A percentile compares a stretch with the other conserved stretches of the same genome.
Evolutionary conservation across 2,888 invertebrate genomes (phyloP).

Genomic region (Eudemis profundana): DNA sequence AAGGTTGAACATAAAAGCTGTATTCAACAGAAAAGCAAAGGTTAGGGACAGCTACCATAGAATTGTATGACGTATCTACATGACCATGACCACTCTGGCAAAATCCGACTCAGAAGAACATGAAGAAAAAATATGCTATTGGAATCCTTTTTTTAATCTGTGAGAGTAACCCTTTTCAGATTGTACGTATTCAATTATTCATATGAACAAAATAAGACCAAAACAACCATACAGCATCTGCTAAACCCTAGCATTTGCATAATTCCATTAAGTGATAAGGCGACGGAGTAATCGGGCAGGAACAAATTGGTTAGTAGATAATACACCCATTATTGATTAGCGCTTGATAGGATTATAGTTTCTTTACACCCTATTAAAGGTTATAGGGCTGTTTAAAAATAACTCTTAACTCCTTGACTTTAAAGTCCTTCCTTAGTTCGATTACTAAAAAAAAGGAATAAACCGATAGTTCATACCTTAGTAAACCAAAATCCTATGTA

Average conservation of each 20-base stretch:
- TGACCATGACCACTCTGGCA: too few relatives aligned
- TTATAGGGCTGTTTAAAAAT: neutral
- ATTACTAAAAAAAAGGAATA: neutral
- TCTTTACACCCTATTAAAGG: slow-evolving; percentile 13
- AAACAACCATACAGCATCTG: slow-evolving; percentile 14
- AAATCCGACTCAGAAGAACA: too few relatives aligned
- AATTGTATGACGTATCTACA: too few relatives aligned
- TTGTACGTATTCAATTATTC: neutral
- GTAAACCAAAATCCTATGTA: neutral
- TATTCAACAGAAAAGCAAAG: too few relatives aligned
- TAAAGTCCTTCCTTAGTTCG: neutral
- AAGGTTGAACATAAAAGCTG: too few relatives aligned
- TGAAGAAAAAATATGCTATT: neutral
- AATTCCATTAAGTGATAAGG: neutral
- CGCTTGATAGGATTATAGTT: slow-evolving; percentile 36
- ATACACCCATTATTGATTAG: slow-evolving; percentile 24
- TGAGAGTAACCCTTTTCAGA: too few relatives aligned
- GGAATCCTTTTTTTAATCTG: neutral
- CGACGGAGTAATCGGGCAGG: slow-evolving; percentile 36
- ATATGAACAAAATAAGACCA: neutral
- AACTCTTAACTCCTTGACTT: neutral
- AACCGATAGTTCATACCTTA: slow-evolving; percentile 4
- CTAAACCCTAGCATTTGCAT: neutral
- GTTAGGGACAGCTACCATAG: too few relatives aligned
- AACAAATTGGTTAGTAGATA: slow-evolving; percentile 32